These are phyloP conservation scores for Perithous albicinctus DNA, from an alignment of 2,888 invertebrate species.

Conservation along the genomic window DNA sequence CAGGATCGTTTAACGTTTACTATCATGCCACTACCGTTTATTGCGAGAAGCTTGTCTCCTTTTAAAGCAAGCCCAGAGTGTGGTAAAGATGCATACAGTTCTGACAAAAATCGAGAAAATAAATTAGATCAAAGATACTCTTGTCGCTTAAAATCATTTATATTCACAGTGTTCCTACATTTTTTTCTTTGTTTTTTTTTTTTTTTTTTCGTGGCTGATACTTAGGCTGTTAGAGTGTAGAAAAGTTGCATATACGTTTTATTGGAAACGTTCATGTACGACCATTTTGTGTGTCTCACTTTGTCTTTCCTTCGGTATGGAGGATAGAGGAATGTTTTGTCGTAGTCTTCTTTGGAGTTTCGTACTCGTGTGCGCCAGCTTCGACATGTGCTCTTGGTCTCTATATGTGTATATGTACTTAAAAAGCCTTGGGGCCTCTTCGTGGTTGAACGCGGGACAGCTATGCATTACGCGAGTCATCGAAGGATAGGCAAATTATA, in stretches of 20 bases:
- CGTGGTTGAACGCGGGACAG: slow-evolving; percentile 69
- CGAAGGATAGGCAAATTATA: slow-evolving; percentile 74
- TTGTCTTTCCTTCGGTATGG: slow-evolving; percentile 24
- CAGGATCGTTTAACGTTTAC: slow-evolving; percentile 67
- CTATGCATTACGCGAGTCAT: slow-evolving; percentile 74
- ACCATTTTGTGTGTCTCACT: slow-evolving; percentile 42
- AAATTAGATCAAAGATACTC: background rate
- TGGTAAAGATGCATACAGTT: slow-evolving; percentile 12
- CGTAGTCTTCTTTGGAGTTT: slow-evolving; percentile 6
- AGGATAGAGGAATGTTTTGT: slow-evolving; percentile 32
- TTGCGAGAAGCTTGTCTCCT: slow-evolving; percentile 41
- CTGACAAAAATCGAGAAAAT: background rate
- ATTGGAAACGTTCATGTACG: slow-evolving; percentile 1
- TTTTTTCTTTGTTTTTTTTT: slow-evolving; percentile 25
- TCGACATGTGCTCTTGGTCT: slow-evolving; percentile 3
- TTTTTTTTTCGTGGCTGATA: slow-evolving; percentile 32
- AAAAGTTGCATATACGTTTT: slow-evolving; percentile 45
- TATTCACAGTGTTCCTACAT: slow-evolving; percentile 25
- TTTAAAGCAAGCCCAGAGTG: background rate
- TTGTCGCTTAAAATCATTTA: slow-evolving; percentile 39
- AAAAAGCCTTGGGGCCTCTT: slow-evolving; percentile 58
- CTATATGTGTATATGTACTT: slow-evolving; percentile 13
- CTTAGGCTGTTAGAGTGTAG: slow-evolving; percentile 9
- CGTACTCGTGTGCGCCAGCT: slow-evolving; percentile 1
- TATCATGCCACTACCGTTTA: slow-evolving; percentile 63